Evolutionary conservation across 1,140 invertebrate genomes (phyloP), one percentile per base, ranked within the genome.

Genomic region (Cydia pomonella): DNA sequence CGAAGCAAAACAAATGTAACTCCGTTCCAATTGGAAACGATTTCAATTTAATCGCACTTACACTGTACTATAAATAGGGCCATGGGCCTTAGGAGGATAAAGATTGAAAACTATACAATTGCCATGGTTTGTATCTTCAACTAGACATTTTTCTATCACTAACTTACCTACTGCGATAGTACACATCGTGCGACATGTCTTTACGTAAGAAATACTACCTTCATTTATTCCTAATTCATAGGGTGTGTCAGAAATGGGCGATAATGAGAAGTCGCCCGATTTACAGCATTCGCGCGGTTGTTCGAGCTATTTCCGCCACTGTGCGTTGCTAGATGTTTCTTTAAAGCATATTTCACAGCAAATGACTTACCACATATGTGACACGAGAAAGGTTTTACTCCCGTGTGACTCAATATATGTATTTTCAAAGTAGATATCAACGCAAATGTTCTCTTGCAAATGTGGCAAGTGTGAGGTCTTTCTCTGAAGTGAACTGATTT

Each of bases 401-500:
- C 53, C 3, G 53, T 59, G 53, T 59, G 53, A 59, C 53, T 59
- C 21, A 59, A 23, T 59, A 59, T 59, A 59, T 59, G 53, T 59
- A 59, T 59, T 59, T 59, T 59, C 7, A 59, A 59, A 23, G 53
- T 59, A 59, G 53, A 59, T 59, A 59, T 59, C 21, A 59, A 59
- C 53, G 53, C 53, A 59, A 59, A 59, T n/a, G 53, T 59, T 59
- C 53, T 23, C 21, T 59, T 59, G 53, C 53, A 59, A 59, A 59
- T 59, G 21, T 59, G 53, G 21, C 53, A 59, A 23, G 53, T 59
- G 53, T 59, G 53, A 59, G 53, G 53, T 59, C 53, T 59, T 59
- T 59, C 53, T 59, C 53, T 7, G 53, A 59, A 59, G 53, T 59
- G 53, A 59, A 59, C 53, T 59, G 53, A 59, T 59, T 59, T 59